Base-by-base conservation (phyloP, 1,140 invertebrate species). In the Mercenaria mercenaria region DNA sequence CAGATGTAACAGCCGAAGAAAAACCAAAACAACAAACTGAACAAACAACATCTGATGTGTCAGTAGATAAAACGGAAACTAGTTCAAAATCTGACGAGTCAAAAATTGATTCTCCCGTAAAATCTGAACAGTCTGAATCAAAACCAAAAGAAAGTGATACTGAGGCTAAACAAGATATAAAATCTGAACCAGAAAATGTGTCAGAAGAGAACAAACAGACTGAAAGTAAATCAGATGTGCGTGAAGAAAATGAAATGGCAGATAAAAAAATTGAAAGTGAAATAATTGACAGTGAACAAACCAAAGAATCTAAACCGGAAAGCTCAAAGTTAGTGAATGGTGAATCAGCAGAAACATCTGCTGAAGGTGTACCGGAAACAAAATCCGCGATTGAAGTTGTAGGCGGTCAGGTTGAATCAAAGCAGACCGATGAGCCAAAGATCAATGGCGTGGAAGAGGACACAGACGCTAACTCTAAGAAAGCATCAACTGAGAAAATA, bases 111-210 rank as follows among this genome's bases (percentile, higher is more conserved):
- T 18, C 20, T 23, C 34, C 4, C 39, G 41, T 29, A 10, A 3
- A 76, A 29, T 47, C 43, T 79, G 47, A 50, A 29, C 6, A 47
- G 50, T 15, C 41, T 32, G 29, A 23, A 79, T 29, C 41, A 50
- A 8, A 79, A 29, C 50, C 74, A 1, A 41, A 18, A 26, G 43
- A 79, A 47, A 79, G 6, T 79, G n/a, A 50, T 4, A 34, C 0
- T 50, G 41, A 50, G 20, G 20, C 43, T 50, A 34, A 79, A 15
- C 4, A 29, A 50, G 10, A 79, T 0, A 52, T 23, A 26, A 15
- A 79, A 79, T 34, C 74, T 26, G 20, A 50, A 52, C n/a, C 84
- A 93, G 69, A 92, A 93, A 77, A 37, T 50, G 34, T 90, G 91
- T n/a, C n/a, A n/a, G 79, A 80, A 59, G 86, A 47, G 15, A 56